These are phyloP conservation scores for Syncerus caffer DNA, from an alignment of 2,797 vertebrate species.

Conservation along the genomic window DNA sequence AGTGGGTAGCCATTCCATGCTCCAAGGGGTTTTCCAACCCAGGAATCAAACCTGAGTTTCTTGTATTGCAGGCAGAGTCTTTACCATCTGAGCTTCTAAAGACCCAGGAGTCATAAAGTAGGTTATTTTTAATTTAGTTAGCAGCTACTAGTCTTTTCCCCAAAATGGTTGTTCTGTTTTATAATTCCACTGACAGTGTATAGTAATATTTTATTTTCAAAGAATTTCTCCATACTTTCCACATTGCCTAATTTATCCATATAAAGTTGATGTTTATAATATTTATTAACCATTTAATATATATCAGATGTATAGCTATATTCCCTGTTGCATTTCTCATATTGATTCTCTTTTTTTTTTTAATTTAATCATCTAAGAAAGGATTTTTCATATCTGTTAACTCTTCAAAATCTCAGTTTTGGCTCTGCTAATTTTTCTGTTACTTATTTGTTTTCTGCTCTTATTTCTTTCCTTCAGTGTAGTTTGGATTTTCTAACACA, in stretches of 20 bases:
- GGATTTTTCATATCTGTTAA: not conserved
- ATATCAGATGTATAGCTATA: not conserved
- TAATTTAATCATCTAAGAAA: not conserved
- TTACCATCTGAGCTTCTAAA: not conserved
- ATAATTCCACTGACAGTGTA: not conserved
- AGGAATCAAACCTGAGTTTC: not conserved
- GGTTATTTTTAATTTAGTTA: not conserved
- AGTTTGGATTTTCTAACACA: not conserved
- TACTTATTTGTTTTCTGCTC: not conserved
- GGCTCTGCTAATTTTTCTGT: not conserved
- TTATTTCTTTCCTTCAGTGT: not conserved
- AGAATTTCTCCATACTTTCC: not conserved
- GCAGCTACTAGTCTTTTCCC: not conserved
- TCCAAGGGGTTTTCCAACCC: not conserved
- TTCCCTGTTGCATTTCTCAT: not conserved
- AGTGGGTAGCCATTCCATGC: not conserved
- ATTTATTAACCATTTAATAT: not conserved
- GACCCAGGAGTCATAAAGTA: not conserved
- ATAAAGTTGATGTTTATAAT: not conserved
- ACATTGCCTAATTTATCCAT: not conserved
- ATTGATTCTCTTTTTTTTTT: not conserved
- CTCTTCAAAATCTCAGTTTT: not conserved
- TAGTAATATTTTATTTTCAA: not conserved
- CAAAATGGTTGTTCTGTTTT: not conserved
- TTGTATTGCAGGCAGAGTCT: not conserved